phyloP scores from a whole-genome alignment of 2,113 vertebrate genomes.

The Colossoma macropomum region DNA sequence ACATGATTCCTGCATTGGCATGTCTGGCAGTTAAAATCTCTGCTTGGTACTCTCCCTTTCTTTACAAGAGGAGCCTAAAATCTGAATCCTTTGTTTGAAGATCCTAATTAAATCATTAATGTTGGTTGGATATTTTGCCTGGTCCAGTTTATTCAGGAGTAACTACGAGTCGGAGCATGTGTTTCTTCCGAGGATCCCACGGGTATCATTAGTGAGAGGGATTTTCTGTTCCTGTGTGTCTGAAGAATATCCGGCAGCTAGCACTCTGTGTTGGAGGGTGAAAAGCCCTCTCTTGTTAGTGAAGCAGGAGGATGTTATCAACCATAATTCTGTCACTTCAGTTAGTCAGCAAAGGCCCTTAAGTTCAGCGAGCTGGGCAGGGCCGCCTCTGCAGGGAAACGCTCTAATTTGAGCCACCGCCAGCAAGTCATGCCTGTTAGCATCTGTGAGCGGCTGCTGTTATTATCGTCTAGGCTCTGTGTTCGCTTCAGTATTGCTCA shows the following conservation, averaged over 20 bases:
- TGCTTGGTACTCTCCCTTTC: neutral
- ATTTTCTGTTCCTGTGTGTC: constrained; percentile 37
- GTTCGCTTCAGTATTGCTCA: neutral
- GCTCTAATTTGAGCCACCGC: neutral
- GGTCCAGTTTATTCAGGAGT: constrained; percentile 19
- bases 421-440: neutral
- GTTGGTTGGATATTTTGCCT: constrained; percentile 18
- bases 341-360: neutral
- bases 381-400: neutral
- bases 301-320: neutral
- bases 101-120: constrained; percentile 33
- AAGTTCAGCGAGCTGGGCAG: neutral
- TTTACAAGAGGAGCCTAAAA: constrained; percentile 9
- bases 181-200: constrained; percentile 46
- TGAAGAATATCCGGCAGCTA: constrained; percentile 10
- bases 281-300: neutral
- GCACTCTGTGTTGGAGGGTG: neutral
- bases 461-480: neutral
- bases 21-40: constrained; percentile 54
- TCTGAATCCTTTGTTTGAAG: constrained; percentile 1
- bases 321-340: neutral
- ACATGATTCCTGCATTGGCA: constrained; percentile 62
- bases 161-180: constrained; percentile 22
- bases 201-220: constrained; percentile 46
- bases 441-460: neutral